phyloP scores from a whole-genome alignment of 2,888 invertebrate species.

The Limnephilus lunatus region DNA sequence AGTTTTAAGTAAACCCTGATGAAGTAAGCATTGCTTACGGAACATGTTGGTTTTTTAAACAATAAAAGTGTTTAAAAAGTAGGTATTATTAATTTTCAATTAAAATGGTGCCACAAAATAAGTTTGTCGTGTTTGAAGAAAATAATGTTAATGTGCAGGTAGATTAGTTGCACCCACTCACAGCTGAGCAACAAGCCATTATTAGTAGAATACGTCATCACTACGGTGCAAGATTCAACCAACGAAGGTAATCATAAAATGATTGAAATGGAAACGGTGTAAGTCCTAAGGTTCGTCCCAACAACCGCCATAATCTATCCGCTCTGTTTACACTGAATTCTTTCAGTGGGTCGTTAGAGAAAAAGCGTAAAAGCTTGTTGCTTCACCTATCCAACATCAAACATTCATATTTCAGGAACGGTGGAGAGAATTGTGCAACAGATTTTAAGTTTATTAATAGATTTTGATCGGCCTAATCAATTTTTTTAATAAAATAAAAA shows the following conservation, averaged over 20 bases:
- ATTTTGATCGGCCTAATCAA: too few relatives aligned
- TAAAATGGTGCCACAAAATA: too few relatives aligned
- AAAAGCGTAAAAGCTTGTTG: neutral
- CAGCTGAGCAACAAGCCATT: neutral
- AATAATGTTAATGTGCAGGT: neutral
- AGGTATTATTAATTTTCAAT: too few relatives aligned
- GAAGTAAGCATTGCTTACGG: too few relatives aligned
- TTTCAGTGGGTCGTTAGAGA: neutral
- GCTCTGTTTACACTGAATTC: neutral
- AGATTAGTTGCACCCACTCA: neutral
- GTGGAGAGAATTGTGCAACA: neutral
- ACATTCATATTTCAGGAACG: neutral
- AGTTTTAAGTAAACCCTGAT: too few relatives aligned
- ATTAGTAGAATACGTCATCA: neutral
- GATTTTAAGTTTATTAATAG: neutral
- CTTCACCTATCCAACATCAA: neutral
- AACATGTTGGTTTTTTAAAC: too few relatives aligned
- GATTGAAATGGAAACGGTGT: neutral
- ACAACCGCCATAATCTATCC: neutral
- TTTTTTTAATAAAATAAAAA: too few relatives aligned
- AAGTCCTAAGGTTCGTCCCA: neutral
- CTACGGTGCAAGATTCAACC: neutral
- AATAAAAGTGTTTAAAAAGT: too few relatives aligned
- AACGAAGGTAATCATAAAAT: neutral
- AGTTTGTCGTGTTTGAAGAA: too few relatives aligned